Conservation (phyloP, 2,888 invertebrate species). For the Trachelus troglodyta region DNA sequence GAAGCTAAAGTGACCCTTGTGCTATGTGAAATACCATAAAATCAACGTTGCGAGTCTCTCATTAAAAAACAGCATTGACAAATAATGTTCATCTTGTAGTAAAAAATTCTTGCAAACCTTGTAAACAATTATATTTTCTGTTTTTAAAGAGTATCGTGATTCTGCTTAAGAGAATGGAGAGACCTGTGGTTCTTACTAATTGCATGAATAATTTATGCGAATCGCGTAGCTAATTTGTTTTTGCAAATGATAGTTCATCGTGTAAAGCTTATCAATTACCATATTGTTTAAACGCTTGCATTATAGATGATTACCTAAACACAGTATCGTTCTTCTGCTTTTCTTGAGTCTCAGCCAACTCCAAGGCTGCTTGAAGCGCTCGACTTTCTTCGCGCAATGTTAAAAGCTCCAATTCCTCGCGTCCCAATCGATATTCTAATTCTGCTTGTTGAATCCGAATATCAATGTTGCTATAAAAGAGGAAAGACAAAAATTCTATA, state of each 20-base stretch:
- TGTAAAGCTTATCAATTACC: background rate
- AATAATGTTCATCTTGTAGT: background rate
- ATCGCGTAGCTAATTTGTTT: background rate
- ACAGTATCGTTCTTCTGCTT: conserved; percentile 69
- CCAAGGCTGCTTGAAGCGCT: conserved; percentile 81
- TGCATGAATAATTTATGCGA: background rate
- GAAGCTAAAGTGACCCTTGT: conserved; percentile 7
- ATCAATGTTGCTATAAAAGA: conserved; percentile 81
- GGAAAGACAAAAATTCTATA: conserved; percentile 1
- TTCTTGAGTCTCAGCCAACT: conserved; percentile 70
- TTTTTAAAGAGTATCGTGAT: background rate
- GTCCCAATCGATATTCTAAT: conserved; percentile 86
- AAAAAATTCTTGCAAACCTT: background rate
- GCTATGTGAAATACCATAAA: background rate
- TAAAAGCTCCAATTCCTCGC: conserved; percentile 87
- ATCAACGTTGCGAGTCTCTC: background rate
- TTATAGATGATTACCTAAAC: conserved; percentile 67
- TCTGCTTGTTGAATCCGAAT: conserved; percentile 91
- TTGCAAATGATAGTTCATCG: background rate
- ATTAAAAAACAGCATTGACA: background rate
- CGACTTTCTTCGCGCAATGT: conserved; percentile 87
- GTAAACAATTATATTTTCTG: background rate
- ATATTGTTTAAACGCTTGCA: background rate
- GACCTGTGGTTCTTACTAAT: background rate
- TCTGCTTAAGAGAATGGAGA: background rate